Base-by-base conservation (phyloP, 1,140 invertebrate species). In the Phocides pigmalion region DNA sequence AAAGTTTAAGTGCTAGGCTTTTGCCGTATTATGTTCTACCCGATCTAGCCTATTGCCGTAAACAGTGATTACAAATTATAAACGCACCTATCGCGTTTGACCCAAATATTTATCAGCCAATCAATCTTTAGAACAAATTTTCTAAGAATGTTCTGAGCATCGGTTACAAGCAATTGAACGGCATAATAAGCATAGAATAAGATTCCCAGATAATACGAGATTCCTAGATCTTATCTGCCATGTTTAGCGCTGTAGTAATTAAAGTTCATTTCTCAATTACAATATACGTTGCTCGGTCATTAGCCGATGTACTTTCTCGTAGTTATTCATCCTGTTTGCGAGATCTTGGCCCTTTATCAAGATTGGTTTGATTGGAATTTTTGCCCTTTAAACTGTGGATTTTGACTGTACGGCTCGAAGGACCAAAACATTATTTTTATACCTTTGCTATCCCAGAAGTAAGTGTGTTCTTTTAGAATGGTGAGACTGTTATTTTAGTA, bases 191-290 rank as follows among this genome's bases (percentile, higher is more conserved):
- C 51, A 41, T n/a, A 54, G 16, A 37, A 35, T 35, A 35, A 11
- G n/a, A n/a, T 35, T 35, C n/a, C 32, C 20, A n/a, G 17, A 39
- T 37, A 37, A 6, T 12, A 3, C n/a, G 4, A 39, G 51, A 54
- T 54, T 54, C 51, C 51, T 54, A 56, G 51, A 56, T 56, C 11
- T 11, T 56, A 56, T 56, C 51, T 12, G 12, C 11, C 12, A 51
- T 56, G 37, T 56, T 56, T 41, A 51, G 49, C 19, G 35, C 35
- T 42, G 37, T 25, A 8, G 37, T 58, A 69, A 69, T 69, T 69
- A 69, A 69, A 35, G 35, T 15, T 32, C 46, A 69, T 69, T 63
- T 64, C 62, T 62, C 56, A 46, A 68, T 62, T 69, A 69, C 67
- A 65, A 61, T 51, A 51, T 37, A 37, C 49, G 37, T 42, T 9